Base-by-base conservation (phyloP, 2,888 invertebrate genomes). In the Drosophila silvestris region DNA sequence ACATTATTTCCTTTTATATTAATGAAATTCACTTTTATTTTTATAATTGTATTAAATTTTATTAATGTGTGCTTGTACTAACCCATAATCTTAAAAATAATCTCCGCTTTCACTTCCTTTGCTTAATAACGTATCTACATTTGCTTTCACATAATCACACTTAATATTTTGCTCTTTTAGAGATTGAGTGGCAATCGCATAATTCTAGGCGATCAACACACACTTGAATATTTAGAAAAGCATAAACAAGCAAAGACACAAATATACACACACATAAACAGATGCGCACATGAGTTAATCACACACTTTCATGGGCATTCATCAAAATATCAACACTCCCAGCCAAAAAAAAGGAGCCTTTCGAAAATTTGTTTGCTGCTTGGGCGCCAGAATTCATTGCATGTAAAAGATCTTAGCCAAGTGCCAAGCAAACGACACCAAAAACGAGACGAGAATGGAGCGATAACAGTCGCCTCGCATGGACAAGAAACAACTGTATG, bases 261-360 rank as follows among this genome's bases (percentile, higher is more conserved):
- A 19, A 54, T 16, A 66, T 26, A 26, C 28, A 12, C 50, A 30
- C 32, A 47, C 35, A 26, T 26, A 16, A 5, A 35, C 41, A 69
- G 39, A 32, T 39, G 58, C 5, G n/a, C n/a, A 41, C 5, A 41
- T 41, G 10, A 56, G 53, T 61, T 70, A 69, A 70, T 70, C 57
- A 52, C 64, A 41, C 28, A 70, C 74, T 74, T 82, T 77, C 68
- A 35, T 66, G 69, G 32, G 54, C 80, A 87, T 87, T 80, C 88
- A 89, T 85, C 85, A 82, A 77, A 82, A 73, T 69, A 74, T 90
- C 79, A 90, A 67, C 88, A 73, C 78, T 66, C 62, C 26, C 2
- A 22, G 62, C 81, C 90, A 85, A 72, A 88, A 90, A 88, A 90
- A 88, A 88, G 83, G 77, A 85, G 83, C 77, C 79, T 85, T 88